phyloP scores from a whole-genome alignment of 2,888 invertebrate genomes.

The Sthenelais limicola region DNA sequence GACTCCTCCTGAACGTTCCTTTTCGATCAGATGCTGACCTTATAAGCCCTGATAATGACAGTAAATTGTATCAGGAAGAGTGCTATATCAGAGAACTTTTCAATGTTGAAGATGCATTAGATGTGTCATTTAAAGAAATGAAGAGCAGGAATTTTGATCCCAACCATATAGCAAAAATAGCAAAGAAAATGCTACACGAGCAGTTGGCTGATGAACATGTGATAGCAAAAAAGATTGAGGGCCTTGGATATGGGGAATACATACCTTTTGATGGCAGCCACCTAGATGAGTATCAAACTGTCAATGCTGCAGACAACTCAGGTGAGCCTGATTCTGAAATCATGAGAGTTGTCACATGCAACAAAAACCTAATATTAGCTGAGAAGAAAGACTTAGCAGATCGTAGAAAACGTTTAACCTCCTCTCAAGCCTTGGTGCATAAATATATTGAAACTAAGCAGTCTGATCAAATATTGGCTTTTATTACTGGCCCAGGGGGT shows the following conservation, averaged over 20 bases:
- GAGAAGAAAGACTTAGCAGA: neutral
- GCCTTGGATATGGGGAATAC: constrained; percentile 4
- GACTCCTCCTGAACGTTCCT: neutral
- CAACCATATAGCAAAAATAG: neutral
- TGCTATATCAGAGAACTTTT: constrained; percentile 9
- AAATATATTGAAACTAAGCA: neutral
- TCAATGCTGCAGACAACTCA: neutral
- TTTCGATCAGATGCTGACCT: neutral
- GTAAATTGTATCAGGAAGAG: neutral
- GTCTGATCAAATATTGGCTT: neutral
- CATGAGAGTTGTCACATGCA: neutral
- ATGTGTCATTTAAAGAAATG: neutral
- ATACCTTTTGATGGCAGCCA: constrained; percentile 3
- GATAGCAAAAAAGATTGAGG: neutral
- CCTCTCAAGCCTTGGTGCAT: neutral
- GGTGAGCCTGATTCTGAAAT: neutral
- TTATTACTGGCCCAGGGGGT: neutral
- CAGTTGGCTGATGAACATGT: neutral
- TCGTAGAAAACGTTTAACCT: neutral
- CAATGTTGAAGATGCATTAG: neutral
- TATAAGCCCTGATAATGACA: neutral
- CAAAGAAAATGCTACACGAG: constrained; percentile 5
- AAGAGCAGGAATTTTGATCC: constrained; percentile 12
- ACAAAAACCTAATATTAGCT: neutral
- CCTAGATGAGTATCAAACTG: neutral